phyloP scores from a whole-genome alignment of 2,113 vertebrate genomes.

The Copsychus sechellarum region DNA sequence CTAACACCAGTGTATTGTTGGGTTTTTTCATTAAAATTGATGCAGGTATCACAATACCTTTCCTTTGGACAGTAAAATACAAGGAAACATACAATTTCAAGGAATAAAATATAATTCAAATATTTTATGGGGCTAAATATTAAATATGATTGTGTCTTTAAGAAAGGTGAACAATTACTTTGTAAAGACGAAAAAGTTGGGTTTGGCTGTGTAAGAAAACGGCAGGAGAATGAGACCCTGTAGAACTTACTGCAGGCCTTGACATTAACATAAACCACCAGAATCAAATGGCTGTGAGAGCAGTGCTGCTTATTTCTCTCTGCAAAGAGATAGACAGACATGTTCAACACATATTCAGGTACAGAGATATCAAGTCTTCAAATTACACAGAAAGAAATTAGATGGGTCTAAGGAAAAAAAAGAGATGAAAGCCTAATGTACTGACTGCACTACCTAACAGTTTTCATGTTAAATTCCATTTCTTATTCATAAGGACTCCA shows the following conservation, averaged over 20 bases:
- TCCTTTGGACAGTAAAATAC: not conserved
- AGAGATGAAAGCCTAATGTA: not conserved
- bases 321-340: not conserved
- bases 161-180: not conserved
- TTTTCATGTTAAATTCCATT: not conserved
- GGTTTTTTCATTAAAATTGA: not conserved
- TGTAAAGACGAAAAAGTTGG: not conserved
- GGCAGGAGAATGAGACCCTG: not conserved
- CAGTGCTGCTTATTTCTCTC: not conserved
- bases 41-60: not conserved
- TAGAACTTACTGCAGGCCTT: not conserved
- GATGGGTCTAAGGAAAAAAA: not conserved
- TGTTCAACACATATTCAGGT: not conserved
- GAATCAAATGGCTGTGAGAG: not conserved
- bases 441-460: not conserved
- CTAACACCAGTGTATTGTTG: not conserved
- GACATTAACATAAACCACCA: not conserved
- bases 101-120: not conserved
- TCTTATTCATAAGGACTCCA: not conserved
- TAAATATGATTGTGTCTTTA: not conserved
- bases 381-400: not conserved
- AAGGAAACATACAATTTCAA: not conserved
- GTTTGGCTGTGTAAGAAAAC: not conserved
- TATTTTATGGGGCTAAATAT: not conserved
- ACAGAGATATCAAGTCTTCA: not conserved